Percentiles rank a stretch among this genome's conserved stretches.
phyloP scores from a whole-genome alignment of 1,140 invertebrate species.

The Bombus polaris region DNA sequence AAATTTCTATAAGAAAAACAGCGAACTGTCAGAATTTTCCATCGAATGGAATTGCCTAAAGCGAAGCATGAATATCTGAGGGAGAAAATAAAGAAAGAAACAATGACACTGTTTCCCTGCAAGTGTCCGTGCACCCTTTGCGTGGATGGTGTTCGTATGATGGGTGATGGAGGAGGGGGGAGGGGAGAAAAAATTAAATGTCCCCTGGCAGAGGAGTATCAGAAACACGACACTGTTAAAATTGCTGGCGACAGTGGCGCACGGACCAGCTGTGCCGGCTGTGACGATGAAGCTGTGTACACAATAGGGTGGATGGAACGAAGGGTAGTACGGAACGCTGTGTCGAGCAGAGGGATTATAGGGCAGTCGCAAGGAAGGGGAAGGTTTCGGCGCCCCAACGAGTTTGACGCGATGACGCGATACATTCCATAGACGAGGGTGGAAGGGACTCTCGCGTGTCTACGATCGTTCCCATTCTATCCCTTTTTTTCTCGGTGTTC shows the following conservation, averaged over 20 bases:
- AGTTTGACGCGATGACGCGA: constrained; percentile 65
- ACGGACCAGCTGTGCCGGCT: constrained; percentile 71
- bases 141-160: too few species aligned
- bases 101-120: background rate
- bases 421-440: constrained; percentile 71
- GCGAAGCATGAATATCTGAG: background rate
- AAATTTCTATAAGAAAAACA: too few species aligned
- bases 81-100: background rate
- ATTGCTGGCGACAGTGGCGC: constrained; percentile 31
- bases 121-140: too few species aligned
- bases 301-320: constrained; percentile 46
- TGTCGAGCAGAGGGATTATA: background rate
- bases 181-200: constrained; percentile 45
- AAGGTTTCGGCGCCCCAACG: constrained; percentile 26
- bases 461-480: constrained; percentile 1
- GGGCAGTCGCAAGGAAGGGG: background rate
- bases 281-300: constrained; percentile 64
- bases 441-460: constrained; percentile 57
- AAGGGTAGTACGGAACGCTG: constrained; percentile 25
- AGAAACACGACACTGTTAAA: constrained; percentile 36
- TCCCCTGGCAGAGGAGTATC: constrained; percentile 23
- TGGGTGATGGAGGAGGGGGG: fast-evolving
- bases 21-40: background rate
- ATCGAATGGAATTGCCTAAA: background rate
- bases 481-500: constrained; percentile 2